A percentile compares a stretch with the other conserved stretches of the same genome.
phyloP scores from a whole-genome alignment of 2,113 vertebrate genomes.

The Columba janthina region DNA sequence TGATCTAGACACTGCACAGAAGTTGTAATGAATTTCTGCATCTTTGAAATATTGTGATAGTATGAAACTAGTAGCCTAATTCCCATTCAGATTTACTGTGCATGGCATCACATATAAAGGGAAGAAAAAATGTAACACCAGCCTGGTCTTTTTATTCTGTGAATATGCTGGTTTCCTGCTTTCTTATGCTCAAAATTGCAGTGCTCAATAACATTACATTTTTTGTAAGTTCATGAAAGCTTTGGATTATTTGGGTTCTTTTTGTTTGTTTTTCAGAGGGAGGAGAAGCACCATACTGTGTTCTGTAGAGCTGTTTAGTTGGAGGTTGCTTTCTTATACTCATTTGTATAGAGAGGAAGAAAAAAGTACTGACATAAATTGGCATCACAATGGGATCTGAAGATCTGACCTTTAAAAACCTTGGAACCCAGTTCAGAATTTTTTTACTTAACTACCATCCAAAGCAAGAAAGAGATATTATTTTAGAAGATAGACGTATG shows the following conservation, averaged over 20 bases:
- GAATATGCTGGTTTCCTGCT: background rate
- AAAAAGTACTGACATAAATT: background rate
- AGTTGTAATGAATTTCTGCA: background rate
- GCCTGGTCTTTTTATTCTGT: background rate
- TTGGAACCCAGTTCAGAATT: background rate
- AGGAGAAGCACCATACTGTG: background rate
- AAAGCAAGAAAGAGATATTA: background rate
- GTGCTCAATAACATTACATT: background rate
- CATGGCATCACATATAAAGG: background rate
- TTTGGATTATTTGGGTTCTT: background rate
- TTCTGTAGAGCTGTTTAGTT: background rate
- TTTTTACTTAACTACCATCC: background rate
- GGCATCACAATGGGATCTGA: background rate
- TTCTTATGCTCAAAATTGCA: background rate
- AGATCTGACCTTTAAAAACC: background rate
- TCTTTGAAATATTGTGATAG: background rate
- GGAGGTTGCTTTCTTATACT: background rate
- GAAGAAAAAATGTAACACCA: background rate
- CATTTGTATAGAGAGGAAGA: background rate
- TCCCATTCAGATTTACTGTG: background rate
- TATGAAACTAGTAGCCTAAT: background rate
- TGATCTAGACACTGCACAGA: background rate
- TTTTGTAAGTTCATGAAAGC: background rate
- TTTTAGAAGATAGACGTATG: background rate
- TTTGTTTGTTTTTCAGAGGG: background rate